Conservation (phyloP, 2,888 invertebrate species). For the Amaurobius ferox region DNA sequence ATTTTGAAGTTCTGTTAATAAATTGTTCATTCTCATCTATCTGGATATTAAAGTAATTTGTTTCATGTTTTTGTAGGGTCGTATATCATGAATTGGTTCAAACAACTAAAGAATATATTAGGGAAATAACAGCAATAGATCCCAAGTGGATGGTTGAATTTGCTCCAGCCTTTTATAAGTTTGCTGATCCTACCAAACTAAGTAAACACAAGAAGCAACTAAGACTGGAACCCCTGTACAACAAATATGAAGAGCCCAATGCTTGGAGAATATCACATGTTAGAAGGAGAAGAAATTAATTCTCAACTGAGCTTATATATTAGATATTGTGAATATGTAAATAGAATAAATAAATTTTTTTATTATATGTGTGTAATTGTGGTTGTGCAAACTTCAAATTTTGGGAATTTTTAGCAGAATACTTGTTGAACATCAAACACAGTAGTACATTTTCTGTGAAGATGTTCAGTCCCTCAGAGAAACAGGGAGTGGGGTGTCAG, state of each 20-base stretch:
- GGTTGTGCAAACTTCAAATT: no score
- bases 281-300: constrained; percentile 89
- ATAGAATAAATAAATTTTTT: no score
- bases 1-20: no score
- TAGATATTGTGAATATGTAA: neutral
- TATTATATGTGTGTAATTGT: no score
- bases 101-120: constrained; percentile 99
- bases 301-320: neutral
- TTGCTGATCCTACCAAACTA: constrained; percentile 98
- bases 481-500: no score
- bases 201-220: constrained; percentile 99
- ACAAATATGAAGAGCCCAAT: constrained; percentile 99
- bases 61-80: constrained; percentile 82
- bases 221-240: constrained; percentile 96
- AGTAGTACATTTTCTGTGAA: no score
- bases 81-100: constrained; percentile 99
- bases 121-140: constrained; percentile 97
- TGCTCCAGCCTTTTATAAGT: constrained; percentile 99
- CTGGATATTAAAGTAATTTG: no score
- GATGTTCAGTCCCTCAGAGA: no score
- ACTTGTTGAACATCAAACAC: no score
- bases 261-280: constrained; percentile 98
- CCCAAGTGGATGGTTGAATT: constrained; percentile 99
- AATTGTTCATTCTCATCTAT: no score
- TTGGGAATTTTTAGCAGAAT: no score